Base-by-base conservation (phyloP, 2,113 vertebrate genomes). In the Chaetodon auriga region DNA sequence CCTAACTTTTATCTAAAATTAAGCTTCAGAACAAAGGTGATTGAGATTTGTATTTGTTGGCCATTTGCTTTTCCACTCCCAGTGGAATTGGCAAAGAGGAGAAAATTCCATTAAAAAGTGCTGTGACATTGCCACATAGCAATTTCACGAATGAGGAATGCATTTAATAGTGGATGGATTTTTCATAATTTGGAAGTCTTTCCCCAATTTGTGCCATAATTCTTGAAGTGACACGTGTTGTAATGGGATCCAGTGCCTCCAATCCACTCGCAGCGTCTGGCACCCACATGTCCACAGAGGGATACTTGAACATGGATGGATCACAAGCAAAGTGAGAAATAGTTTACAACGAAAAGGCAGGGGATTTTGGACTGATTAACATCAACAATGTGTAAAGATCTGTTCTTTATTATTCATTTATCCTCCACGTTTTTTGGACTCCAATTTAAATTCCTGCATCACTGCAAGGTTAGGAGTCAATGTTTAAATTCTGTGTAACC, bases 141-240 rank as follows among this genome's bases (percentile, higher is more conserved):
- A 92, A 93, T 91, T 93, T 93, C 93, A 91, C 91, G 86, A 92
- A 74, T 92, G 91, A 92, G 83, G 81, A 91, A 92, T 90, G 87
- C 87, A 89, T 92, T 94, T 92, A 91, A 92, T 89, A 80, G 78
- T 83, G 75, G 80, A 87, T 86, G 75, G 86, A 91, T 89, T 93
- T 90, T 89, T 92, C 80, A 84, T 90, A 74, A 93, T 93, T 93
- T 91, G 68, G 71, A 86, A 88, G 81, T 66, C 60, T 89, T 92
- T 90, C 75, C 83, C 60, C n/a, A 68, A 87, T 85, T 80, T 49
- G 30, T 65, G 77, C 79, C 71, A 71, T 86, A 84, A 85, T 81
- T 86, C 70, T 80, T 85, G 43, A 81, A 82, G 71, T 80, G 85
- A 78, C 78, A 80, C 65, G 9, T 70, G 78, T 65, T 84, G 72